These are phyloP conservation scores for Mimas tiliae DNA, from an alignment of 2,888 invertebrate genomes.

Conservation along the genomic window DNA sequence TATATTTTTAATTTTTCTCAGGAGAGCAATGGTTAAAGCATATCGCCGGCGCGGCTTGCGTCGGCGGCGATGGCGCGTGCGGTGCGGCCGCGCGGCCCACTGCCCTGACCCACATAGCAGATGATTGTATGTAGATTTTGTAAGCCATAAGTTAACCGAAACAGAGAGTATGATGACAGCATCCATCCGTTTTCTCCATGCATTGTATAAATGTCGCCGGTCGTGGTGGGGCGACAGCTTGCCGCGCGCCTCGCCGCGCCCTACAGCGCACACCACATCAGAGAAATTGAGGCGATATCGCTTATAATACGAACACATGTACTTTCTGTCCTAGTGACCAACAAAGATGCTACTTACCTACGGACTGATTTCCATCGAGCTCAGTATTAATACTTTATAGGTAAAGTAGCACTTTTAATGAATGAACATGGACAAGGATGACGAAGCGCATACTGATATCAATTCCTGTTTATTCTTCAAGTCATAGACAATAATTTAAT, in stretches of 20 bases:
- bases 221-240: slow-evolving; percentile 39
- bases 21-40: slow-evolving; percentile 23
- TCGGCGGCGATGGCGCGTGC: slow-evolving; percentile 26
- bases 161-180: slow-evolving; percentile 72
- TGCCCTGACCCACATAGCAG: slow-evolving; percentile 78
- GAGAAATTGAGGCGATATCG: slow-evolving; percentile 77
- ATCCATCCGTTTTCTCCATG: slow-evolving; percentile 75
- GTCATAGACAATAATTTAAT: no score
- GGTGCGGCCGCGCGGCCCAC: slow-evolving; percentile 67
- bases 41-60: slow-evolving; percentile 24
- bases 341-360: slow-evolving; percentile 41
- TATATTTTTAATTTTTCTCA: background rate
- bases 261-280: slow-evolving; percentile 45
- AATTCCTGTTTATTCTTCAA: background rate
- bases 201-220: slow-evolving; percentile 56
- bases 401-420: slow-evolving; percentile 14
- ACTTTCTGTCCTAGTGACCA: slow-evolving; percentile 74
- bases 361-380: slow-evolving; percentile 44
- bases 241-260: slow-evolving; percentile 51
- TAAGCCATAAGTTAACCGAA: slow-evolving; percentile 75
- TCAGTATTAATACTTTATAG: slow-evolving; percentile 32
- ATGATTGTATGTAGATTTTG: slow-evolving; percentile 84
- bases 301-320: slow-evolving; percentile 64
- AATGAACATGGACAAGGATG: background rate
- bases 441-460: background rate